Evolutionary conservation across 2,888 invertebrate species (phyloP), one percentile per base, ranked within the genome.

Genomic region (Pocota personata): DNA sequence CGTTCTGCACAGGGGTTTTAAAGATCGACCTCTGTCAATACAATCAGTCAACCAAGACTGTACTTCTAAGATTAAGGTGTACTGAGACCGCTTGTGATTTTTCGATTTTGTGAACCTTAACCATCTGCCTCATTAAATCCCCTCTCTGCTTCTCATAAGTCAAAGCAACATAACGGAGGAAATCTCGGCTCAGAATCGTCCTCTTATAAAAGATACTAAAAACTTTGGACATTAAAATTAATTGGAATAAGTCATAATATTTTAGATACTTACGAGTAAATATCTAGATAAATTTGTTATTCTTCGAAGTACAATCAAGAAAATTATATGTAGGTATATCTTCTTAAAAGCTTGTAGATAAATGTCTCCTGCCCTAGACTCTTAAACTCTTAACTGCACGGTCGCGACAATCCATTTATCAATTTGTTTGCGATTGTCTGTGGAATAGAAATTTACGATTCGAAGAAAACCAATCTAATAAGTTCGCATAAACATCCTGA

Each of bases 381-480:
- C n/a, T 7, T 3, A 10, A 12, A 1, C 8, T 19, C 64, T 21
- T 19, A 10, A 43, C 30, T 62, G 16, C 52, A 52, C 50, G 30
- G 35, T 66, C 57, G 66, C 57, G 66, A 66, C 76, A 67, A 57
- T 48, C 75, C 66, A 66, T 66, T 76, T 66, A 64, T 66, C 66
- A 66, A 58, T 19, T 67, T 76, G 64, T 66, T 67, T 66, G 66
- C 55, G 32, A 57, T 16, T 64, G 60, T 72, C 60, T 40, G 5
- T 10, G 12, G 46, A 24, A 46, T 16, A 19, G 24, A 21, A 71
- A 58, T 52, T 76, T 57, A 57, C 19, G 14, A 24, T 40, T 12
- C 43, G 10, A 21, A 40, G 35, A 52, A 6, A 55, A 46, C 32
- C 64, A 64, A 64, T 64, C 55, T 43, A 30, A 46, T 57, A 58